phyloP scores from a whole-genome alignment of 2,113 vertebrate genomes.

The Heterochromis multidens region DNA sequence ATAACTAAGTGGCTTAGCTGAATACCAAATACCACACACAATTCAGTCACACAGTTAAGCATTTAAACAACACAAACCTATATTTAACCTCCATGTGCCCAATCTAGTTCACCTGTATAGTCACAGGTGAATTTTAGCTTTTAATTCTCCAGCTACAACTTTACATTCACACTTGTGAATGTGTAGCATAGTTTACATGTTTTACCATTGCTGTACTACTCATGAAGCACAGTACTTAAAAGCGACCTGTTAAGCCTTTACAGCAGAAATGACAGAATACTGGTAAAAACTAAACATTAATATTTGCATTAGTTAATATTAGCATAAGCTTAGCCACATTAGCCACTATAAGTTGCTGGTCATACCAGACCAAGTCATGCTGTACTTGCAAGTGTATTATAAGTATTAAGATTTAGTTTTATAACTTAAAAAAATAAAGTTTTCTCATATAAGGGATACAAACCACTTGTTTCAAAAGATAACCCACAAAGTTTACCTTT shows the following conservation, averaged over 20 bases:
- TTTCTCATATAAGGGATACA: background rate
- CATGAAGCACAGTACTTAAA: background rate
- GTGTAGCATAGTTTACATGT: background rate
- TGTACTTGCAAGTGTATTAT: rapidly evolving
- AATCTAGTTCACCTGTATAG: background rate
- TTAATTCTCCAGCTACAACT: background rate
- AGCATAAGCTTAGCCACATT: background rate
- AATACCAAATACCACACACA: background rate
- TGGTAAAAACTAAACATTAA: background rate
- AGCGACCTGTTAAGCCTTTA: background rate
- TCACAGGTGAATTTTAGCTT: rapidly evolving
- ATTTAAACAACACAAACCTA: background rate
- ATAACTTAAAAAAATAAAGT: too few relatives aligned
- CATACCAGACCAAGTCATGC: background rate
- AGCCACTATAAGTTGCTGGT: rapidly evolving
- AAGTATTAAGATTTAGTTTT: background rate
- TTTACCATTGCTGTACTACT: background rate
- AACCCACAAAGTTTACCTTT: background rate
- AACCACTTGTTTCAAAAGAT: background rate
- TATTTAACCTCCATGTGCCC: background rate
- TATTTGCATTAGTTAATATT: background rate
- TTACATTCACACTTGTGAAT: background rate
- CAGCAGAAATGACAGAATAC: background rate
- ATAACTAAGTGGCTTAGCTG: background rate
- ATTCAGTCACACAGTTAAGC: background rate